phyloP scores from a whole-genome alignment of 64 coral and sea anemone species.

The Exaiptasia diaphana region DNA sequence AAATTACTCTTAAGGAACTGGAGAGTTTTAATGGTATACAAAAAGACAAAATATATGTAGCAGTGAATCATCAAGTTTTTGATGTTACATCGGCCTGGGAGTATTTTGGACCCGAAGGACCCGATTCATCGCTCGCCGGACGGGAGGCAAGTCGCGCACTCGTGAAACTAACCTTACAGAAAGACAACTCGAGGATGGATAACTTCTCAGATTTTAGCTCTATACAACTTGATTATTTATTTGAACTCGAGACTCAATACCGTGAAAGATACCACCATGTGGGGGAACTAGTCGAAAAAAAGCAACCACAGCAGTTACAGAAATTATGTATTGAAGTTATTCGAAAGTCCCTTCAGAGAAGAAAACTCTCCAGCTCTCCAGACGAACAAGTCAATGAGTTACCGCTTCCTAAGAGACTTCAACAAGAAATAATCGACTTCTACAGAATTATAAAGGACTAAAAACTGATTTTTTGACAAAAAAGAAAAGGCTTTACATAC shows the following conservation, averaged over 20 bases:
- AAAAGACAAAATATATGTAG: slow-evolving; percentile 72
- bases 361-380: background rate
- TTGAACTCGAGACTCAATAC: slow-evolving; percentile 88
- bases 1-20: slow-evolving; percentile 73
- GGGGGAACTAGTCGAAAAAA: slow-evolving; percentile 68
- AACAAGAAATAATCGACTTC: background rate
- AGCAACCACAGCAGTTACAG: slow-evolving; percentile 68
- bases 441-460: background rate
- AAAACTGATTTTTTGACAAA: background rate
- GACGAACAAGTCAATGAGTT: background rate
- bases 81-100: slow-evolving; percentile 67
- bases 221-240: slow-evolving; percentile 68
- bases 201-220: slow-evolving; percentile 82
- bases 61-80: slow-evolving; percentile 88
- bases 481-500: background rate
- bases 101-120: slow-evolving; percentile 60
- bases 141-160: slow-evolving; percentile 91
- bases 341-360: background rate
- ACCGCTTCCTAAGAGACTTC: background rate
- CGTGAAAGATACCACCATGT: slow-evolving; percentile 69
- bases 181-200: slow-evolving; percentile 38
- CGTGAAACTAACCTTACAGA: slow-evolving; percentile 60
- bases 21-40: slow-evolving; percentile 48
- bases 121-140: slow-evolving; percentile 61
- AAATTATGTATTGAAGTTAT: slow-evolving; percentile 51